phyloP scores from a whole-genome alignment of 2,113 vertebrate genomes.

The Rhineura floridana region DNA sequence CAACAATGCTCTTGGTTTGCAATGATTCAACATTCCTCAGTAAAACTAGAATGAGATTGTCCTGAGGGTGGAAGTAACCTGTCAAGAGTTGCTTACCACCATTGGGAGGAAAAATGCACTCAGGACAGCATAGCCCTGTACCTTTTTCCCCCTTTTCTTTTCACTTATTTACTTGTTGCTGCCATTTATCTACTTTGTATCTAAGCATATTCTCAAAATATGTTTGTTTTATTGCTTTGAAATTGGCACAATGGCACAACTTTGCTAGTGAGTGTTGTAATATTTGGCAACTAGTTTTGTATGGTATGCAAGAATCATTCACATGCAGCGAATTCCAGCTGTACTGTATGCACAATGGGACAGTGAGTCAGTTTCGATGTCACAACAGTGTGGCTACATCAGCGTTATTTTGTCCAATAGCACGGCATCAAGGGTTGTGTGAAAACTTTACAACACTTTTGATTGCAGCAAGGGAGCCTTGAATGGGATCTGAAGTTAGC shows the following conservation, averaged over 20 bases:
- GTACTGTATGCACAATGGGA: not conserved
- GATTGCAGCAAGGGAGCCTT: not conserved
- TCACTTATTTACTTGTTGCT: not conserved
- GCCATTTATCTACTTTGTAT: not conserved
- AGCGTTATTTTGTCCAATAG: too few relatives aligned
- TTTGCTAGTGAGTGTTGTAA: not conserved
- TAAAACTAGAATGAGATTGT: not conserved
- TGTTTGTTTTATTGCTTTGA: not conserved
- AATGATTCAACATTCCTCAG: not conserved
- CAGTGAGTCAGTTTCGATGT: not conserved
- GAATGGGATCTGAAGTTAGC: not conserved
- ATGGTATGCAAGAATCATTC: not conserved
- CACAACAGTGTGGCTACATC: not conserved
- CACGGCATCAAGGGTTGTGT: not conserved
- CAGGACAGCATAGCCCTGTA: not conserved
- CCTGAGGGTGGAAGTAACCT: not conserved
- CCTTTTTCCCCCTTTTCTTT: not conserved
- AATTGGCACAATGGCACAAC: not conserved
- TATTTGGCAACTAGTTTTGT: not conserved
- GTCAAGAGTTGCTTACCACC: not conserved
- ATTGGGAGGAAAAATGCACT: not conserved
- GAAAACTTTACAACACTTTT: not conserved
- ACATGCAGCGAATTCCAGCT: not conserved
- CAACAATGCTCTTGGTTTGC: not conserved
- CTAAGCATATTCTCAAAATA: not conserved